Evolutionary conservation across 2,797 vertebrate genomes (phyloP).

Genomic region (Varecia variegata): DNA sequence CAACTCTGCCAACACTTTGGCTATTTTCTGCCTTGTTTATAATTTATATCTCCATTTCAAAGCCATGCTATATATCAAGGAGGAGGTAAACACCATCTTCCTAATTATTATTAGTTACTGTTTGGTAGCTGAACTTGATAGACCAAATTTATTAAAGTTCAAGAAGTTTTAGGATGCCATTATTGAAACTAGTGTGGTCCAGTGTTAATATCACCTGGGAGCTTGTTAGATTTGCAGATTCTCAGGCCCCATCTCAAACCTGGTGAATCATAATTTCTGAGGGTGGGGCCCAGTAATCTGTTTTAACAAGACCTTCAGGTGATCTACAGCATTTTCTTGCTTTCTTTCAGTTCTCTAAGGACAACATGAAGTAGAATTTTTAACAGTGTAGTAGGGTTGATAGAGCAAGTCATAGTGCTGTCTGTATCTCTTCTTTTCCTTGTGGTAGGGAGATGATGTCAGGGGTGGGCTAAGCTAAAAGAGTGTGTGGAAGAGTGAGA

Average conservation of each 20-base stretch:
- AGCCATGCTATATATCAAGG: background rate
- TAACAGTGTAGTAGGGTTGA: background rate
- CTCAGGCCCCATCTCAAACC: background rate
- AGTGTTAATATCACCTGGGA: background rate
- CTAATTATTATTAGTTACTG: background rate
- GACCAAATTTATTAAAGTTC: background rate
- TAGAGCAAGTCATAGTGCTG: background rate
- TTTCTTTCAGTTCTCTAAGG: background rate
- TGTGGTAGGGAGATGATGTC: background rate
- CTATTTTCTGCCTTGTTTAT: background rate
- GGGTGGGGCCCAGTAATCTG: background rate
- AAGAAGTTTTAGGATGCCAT: background rate
- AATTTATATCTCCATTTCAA: constrained; percentile 8
- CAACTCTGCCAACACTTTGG: background rate
- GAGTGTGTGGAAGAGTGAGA: background rate
- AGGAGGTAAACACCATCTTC: background rate
- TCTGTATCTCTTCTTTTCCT: background rate
- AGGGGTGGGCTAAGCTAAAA: background rate
- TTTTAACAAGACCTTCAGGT: background rate
- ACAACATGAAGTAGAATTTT: background rate
- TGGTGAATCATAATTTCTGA: background rate
- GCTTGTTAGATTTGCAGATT: background rate
- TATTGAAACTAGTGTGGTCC: background rate
- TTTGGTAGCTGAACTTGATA: background rate
- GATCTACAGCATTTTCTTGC: background rate